Evolutionary conservation across 2,113 vertebrate genomes (phyloP), one percentile per base, ranked within the genome.

Genomic region (Gnathonemus longibarbis): DNA sequence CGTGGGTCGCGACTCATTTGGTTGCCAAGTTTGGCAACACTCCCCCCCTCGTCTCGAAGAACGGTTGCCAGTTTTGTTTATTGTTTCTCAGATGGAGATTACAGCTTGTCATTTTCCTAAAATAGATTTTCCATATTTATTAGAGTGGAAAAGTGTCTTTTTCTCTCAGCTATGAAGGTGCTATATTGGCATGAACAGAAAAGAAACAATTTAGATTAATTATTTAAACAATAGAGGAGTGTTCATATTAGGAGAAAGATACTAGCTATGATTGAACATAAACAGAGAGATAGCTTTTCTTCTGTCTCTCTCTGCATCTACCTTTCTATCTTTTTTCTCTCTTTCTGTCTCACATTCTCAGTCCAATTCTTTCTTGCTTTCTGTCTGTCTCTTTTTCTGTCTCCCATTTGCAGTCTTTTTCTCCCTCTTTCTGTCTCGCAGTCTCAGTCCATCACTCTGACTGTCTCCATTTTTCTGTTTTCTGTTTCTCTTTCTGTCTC

Each of bases 111-210:
- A 46, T 45, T 84, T 24, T 84, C 83, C 39, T 84, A 48, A 84
- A 84, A 84, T 84, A 84, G 83, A 84, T 84, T 84, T 84, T 48
- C 17, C 19, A 24, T 84, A 46, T 84, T 84, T 84, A 21, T 84
- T 48, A 45, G 19, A 24, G 83, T 48, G 39, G 45, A 42, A 84
- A n/a, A 84, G 24, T 24, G 39, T 84, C 21, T 84, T 84, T 84
- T 24, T 24, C 45, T 84, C 17, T 10, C 21, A 84, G 6, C 74
- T 39, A 17, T 39, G 35, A 42, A 80, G 74, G 74, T 42, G 13
- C 35, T 80, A 39, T 80, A 42, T 80, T 19, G 74, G 35, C 74
- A 42, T 80, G 74, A 80, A 39, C 74, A 80, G 74, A 39, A 80
- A 80, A 77, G 70, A 77, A 80, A 80, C 74, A 42, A 80, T 19